Percentiles rank a stretch among this genome's conserved stretches.
Evolutionary conservation across 2,888 invertebrate genomes (phyloP).

Genomic region (Melikaiella ostensackeni): DNA sequence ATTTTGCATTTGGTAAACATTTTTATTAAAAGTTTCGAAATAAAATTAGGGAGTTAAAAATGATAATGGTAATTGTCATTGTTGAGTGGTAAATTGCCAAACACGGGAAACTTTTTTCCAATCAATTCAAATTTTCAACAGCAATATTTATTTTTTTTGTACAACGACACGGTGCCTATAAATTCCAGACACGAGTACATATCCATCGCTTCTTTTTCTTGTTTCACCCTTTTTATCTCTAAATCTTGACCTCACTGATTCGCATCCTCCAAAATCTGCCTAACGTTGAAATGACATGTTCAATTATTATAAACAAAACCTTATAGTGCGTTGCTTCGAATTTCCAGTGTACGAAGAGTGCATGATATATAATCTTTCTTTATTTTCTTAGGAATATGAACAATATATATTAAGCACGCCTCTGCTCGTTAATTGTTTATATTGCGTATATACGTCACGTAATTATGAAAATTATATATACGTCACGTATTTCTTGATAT

Average conservation of each 20-base stretch:
- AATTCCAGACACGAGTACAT: conserved; percentile 3
- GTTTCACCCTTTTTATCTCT: conserved; percentile 35
- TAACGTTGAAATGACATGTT: conserved; percentile 49
- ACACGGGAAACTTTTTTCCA: no score
- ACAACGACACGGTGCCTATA: background rate
- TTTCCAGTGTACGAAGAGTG: conserved; percentile 60
- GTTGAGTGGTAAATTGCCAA: no score
- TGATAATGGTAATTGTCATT: no score
- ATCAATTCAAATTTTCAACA: no score
- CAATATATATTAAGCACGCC: conserved; percentile 57
- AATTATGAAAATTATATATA: conserved; percentile 30
- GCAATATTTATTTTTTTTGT: background rate
- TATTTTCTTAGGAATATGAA: conserved; percentile 50
- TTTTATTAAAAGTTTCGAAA: no score
- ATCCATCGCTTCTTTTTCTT: conserved; percentile 40
- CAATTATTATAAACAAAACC: conserved; percentile 49
- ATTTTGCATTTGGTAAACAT: no score
- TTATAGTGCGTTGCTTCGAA: conserved; percentile 60
- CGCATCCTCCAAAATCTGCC: conserved; percentile 46
- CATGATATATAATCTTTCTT: conserved; percentile 56
- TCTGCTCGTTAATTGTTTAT: conserved; percentile 63
- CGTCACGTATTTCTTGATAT: background rate
- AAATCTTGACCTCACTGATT: conserved; percentile 41
- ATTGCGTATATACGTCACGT: conserved; percentile 53
- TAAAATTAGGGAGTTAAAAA: no score